A percentile compares a stretch with the other conserved stretches of the same genome.
Evolutionary conservation across 92 coral and sea anemone genomes (phyloP).

Genomic region (Virgularia gustaviana): DNA sequence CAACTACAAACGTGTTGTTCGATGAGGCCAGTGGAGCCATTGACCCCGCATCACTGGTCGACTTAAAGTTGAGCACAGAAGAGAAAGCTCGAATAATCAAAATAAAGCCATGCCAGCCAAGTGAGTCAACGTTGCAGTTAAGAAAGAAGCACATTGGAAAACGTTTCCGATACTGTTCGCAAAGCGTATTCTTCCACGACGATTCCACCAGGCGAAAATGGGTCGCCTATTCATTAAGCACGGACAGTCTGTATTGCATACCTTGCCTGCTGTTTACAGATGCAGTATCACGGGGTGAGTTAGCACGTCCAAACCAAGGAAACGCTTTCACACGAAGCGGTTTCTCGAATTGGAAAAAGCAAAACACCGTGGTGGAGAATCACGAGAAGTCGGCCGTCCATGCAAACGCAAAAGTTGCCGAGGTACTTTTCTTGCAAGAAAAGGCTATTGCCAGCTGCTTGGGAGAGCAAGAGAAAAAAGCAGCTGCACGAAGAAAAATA

Average conservation of each 20-base stretch:
- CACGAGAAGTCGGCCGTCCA: conserved; percentile 2
- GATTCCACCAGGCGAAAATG: background rate
- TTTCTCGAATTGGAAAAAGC: too few species aligned
- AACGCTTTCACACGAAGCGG: too few species aligned
- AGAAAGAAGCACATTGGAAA: background rate
- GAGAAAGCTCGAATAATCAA: background rate
- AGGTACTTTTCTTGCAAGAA: conserved; percentile 6
- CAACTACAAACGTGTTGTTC: background rate
- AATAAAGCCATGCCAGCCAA: conserved; percentile 1
- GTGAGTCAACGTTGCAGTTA: background rate
- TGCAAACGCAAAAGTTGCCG: background rate
- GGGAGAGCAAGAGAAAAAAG: background rate
- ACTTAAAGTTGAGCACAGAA: conserved; percentile 2
- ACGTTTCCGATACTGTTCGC: background rate
- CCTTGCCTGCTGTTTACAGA: conserved; percentile 7
- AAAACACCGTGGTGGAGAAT: too few species aligned
- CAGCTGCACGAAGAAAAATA: conserved; percentile 9
- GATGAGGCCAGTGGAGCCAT: conserved; percentile 3
- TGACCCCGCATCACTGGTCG: conserved; percentile 2
- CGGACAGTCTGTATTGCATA: conserved; percentile 1
- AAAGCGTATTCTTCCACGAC: background rate
- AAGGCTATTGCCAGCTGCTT: background rate
- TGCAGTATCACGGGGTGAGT: background rate
- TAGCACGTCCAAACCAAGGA: too few species aligned
- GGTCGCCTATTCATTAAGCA: conserved; percentile 4